A percentile compares a stretch with the other conserved stretches of the same genome.
Conservation (phyloP, 1,140 invertebrate species). For the Neotoxoptera formosana region DNA sequence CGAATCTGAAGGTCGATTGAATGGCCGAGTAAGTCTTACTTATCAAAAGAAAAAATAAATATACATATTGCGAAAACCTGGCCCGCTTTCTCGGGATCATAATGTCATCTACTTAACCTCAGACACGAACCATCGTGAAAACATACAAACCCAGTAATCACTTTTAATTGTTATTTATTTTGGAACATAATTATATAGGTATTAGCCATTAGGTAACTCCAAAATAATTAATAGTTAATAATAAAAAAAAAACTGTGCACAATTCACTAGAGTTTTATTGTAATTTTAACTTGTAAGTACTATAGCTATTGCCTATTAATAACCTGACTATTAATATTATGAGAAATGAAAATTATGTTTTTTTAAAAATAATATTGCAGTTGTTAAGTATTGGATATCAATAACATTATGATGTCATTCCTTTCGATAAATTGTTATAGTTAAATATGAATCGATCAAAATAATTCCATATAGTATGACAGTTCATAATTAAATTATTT, state of each 20-base stretch:
- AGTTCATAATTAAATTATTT: too few species aligned
- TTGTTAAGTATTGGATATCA: background rate
- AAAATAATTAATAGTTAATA: background rate
- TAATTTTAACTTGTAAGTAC: background rate
- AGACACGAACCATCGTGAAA: conserved; percentile 27
- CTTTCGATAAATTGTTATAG: too few species aligned
- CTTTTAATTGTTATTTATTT: background rate
- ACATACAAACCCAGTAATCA: conserved; percentile 14
- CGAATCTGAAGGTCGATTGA: conserved; percentile 42
- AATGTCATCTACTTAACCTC: conserved; percentile 53
- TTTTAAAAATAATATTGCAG: background rate
- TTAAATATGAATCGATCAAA: background rate
- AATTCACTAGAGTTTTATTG: background rate
- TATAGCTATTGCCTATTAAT: too few species aligned
- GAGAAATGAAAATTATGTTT: background rate
- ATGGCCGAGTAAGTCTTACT: conserved; percentile 37
- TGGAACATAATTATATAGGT: background rate
- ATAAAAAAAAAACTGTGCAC: background rate
- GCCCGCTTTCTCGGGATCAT: conserved; percentile 41
- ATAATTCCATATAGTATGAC: too few species aligned
- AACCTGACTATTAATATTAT: background rate
- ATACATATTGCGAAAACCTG: conserved; percentile 12
- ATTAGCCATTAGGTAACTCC: background rate
- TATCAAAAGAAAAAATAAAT: background rate
- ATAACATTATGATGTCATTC: background rate